Conservation (phyloP, 2,113 vertebrate species). For the Seriola quinqueradiata region DNA sequence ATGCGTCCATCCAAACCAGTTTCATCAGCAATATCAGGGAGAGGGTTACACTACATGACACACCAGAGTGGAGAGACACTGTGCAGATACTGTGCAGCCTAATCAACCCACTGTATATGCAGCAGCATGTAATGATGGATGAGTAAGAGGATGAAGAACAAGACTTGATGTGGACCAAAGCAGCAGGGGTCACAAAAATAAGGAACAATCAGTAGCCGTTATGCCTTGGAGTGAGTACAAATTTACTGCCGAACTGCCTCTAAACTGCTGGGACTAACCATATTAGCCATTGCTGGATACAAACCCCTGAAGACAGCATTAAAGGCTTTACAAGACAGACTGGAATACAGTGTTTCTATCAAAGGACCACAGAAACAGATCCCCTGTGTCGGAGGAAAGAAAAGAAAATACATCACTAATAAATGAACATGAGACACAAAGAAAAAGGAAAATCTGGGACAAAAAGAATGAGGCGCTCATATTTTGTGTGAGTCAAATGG, state of each 20-base stretch:
- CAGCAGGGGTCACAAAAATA: constrained; percentile 65
- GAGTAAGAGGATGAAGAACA: constrained; percentile 57
- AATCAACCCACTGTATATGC: constrained; percentile 44
- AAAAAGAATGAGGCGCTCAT: constrained; percentile 72
- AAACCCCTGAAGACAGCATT: constrained; percentile 74
- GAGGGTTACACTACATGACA: constrained; percentile 36
- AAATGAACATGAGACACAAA: constrained; percentile 82
- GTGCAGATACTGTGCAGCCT: constrained; percentile 34
- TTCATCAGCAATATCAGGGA: constrained; percentile 62
- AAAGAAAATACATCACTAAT: constrained; percentile 83
- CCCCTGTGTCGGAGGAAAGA: constrained; percentile 66
- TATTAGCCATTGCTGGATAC: constrained; percentile 60
- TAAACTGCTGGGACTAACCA: constrained; percentile 72
- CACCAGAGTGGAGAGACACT: constrained; percentile 47
- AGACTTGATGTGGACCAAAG: constrained; percentile 58
- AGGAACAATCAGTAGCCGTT: constrained; percentile 35
- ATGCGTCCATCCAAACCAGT: constrained; percentile 59
- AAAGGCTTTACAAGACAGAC: constrained; percentile 66
- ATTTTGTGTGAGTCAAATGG: constrained; percentile 79
- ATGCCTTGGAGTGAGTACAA: constrained; percentile 26
- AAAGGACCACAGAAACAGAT: constrained; percentile 73
- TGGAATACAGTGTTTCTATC: constrained; percentile 65
- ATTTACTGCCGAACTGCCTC: constrained; percentile 47
- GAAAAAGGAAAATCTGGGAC: constrained; percentile 76
- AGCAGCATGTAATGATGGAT: constrained; percentile 45